Evolutionary conservation across 1,140 invertebrate species (phyloP), one percentile per base, ranked within the genome.

Genomic region (Ooceraea biroi): DNA sequence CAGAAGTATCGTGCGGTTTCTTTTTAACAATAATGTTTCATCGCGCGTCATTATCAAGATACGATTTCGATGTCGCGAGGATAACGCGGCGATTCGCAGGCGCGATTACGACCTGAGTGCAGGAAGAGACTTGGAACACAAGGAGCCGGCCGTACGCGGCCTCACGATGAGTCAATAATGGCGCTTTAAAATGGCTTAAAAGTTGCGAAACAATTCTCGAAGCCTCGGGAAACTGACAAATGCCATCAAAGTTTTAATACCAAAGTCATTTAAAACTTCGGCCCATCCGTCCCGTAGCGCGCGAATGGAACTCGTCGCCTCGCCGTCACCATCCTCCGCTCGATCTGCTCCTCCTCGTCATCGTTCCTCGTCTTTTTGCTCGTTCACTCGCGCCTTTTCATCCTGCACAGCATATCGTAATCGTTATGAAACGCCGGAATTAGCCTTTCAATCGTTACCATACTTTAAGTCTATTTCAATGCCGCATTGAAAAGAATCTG

Each of bases 241-340:
- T 91, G 90, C 91, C 90, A 92, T 92, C 90, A 92, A 92, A 92
- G 90, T 92, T 92, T 92, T 92, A 92, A 91, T 92, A 89, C 91
- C 89, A 77, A 91, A 92, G 91, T 92, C 90, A 91, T 91, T 92
- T 92, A 91, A 92, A 91, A 92, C 84, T 92, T 91, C 65, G 84
- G 52, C 71, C 89, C 87, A 91, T 91, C 89, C 88, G 87, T 90
- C 87, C 77, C 86, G 77, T 89, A 85, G 87, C 78, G 63, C 74
- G 85, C 88, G 83, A 85, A 87, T 90, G 61, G 83, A 89, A 89
- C 88, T 89, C 86, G 84, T 85, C 87, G 88, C 88, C 86, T 89
- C 83, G 66, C 86, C 84, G n/a, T 66, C 68, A 55, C 61, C 57
- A 36, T 76, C 63, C 50, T 72, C 41, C 52, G 22, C 57, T 66